Evolutionary conservation across 2,797 vertebrate genomes (phyloP).

Genomic region (Mionectes olivaceus): DNA sequence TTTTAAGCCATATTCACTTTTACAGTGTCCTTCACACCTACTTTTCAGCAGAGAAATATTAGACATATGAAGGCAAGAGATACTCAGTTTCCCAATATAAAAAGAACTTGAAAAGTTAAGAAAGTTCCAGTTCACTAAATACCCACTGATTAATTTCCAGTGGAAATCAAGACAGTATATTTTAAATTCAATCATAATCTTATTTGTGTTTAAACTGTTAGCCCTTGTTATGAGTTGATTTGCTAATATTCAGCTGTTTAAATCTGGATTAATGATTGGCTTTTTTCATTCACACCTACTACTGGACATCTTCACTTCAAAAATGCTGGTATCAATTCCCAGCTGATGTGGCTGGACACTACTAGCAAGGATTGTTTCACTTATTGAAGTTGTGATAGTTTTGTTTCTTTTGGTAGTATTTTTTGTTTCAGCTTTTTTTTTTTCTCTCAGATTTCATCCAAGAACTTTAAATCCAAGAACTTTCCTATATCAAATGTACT

Average conservation of each 20-base stretch:
- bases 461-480: neutral
- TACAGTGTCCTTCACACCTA: neutral
- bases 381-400: neutral
- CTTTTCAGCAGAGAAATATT: neutral
- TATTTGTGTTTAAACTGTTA: neutral
- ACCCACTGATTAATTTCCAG: neutral
- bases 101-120: neutral
- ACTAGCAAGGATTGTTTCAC: neutral
- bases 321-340: neutral
- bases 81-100: neutral
- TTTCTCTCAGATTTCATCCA: neutral
- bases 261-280: neutral
- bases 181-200: neutral
- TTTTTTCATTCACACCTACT: neutral
- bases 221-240: neutral
- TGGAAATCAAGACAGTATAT: neutral
- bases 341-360: neutral
- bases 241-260: neutral
- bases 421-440: neutral
- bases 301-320: neutral
- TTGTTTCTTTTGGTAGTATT: neutral
- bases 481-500: neutral
- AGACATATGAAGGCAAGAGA: neutral
- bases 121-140: neutral
- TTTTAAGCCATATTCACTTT: neutral